A percentile compares a stretch with the other conserved stretches of the same genome.
phyloP scores from a whole-genome alignment of 1,140 invertebrate genomes.

The Mactra quadrangularis region DNA sequence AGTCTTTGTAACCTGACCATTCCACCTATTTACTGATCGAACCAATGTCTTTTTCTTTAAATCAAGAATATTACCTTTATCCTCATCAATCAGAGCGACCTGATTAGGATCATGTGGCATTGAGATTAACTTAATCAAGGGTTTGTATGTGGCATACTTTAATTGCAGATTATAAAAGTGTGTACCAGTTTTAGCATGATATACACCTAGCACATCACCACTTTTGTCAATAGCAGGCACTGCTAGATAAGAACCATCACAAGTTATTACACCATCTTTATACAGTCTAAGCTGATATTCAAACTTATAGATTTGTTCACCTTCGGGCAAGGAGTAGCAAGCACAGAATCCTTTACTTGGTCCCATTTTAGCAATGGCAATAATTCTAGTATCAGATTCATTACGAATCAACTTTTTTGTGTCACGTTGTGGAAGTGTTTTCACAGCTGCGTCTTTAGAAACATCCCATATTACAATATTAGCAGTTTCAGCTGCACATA shows the following conservation, averaged over 20 bases:
- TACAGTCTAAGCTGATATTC: constrained; percentile 87
- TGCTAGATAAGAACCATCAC: constrained; percentile 91
- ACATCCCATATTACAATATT: constrained; percentile 96
- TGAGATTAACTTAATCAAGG: constrained; percentile 81
- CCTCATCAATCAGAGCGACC: constrained; percentile 94
- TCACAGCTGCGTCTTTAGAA: constrained; percentile 89
- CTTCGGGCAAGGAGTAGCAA: constrained; percentile 82
- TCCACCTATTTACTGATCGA: constrained; percentile 85
- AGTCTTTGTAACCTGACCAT: constrained; percentile 84
- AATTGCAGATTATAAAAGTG: constrained; percentile 88
- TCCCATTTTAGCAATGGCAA: constrained; percentile 89
- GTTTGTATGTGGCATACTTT: constrained; percentile 82
- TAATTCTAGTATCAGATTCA: constrained; percentile 91
- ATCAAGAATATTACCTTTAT: constrained; percentile 91
- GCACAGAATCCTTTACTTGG: constrained; percentile 69
- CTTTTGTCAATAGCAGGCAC: constrained; percentile 92
- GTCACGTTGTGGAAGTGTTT: constrained; percentile 90
- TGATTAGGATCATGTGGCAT: constrained; percentile 87
- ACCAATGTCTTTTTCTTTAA: constrained; percentile 85
- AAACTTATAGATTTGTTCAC: constrained; percentile 91
- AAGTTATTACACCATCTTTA: constrained; percentile 89
- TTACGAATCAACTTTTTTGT: constrained; percentile 94
- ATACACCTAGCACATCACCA: constrained; percentile 92
- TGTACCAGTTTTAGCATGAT: constrained; percentile 92
- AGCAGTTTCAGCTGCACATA: constrained; percentile 96